A percentile compares a stretch with the other conserved stretches of the same genome.
phyloP scores from a whole-genome alignment of 2,113 vertebrate genomes.

The Hemibagrus wyckioides region DNA sequence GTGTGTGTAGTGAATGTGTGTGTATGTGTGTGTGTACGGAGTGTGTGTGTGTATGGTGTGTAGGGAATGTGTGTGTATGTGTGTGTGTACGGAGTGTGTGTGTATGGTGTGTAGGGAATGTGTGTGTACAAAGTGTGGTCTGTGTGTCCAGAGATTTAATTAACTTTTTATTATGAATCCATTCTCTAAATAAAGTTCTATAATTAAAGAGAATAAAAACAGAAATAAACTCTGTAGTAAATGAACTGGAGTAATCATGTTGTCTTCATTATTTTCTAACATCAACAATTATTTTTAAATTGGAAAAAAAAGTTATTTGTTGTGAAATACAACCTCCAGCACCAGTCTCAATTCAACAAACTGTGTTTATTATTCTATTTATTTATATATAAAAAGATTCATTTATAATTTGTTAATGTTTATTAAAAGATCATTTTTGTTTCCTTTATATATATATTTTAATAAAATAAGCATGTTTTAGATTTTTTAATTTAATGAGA shows the following conservation, averaged over 20 bases:
- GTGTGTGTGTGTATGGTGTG: no score
- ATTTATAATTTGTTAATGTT: not conserved
- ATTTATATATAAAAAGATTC: not conserved
- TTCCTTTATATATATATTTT: not conserved
- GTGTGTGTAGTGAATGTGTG: no score
- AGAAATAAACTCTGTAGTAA: not conserved
- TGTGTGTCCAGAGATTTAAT: no score
- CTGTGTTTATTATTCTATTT: no score
- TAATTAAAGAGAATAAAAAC: not conserved
- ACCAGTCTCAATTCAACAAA: no score
- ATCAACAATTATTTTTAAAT: not conserved
- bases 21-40: no score
- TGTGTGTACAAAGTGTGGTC: no score
- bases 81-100: no score
- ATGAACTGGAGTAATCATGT: not conserved
- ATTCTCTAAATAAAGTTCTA: not conserved
- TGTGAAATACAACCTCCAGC: no score
- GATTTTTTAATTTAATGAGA: not conserved
- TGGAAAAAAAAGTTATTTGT: not conserved
- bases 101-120: no score
- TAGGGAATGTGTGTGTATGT: no score
- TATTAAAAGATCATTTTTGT: not conserved
- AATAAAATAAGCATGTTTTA: no score
- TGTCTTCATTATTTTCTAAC: not conserved
- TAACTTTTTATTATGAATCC: not conserved